A percentile compares a stretch with the other conserved stretches of the same genome.
Evolutionary conservation across 37 sponge, comb jelly and placozoan species (phyloP).

Genomic region (Geodia barretti): DNA sequence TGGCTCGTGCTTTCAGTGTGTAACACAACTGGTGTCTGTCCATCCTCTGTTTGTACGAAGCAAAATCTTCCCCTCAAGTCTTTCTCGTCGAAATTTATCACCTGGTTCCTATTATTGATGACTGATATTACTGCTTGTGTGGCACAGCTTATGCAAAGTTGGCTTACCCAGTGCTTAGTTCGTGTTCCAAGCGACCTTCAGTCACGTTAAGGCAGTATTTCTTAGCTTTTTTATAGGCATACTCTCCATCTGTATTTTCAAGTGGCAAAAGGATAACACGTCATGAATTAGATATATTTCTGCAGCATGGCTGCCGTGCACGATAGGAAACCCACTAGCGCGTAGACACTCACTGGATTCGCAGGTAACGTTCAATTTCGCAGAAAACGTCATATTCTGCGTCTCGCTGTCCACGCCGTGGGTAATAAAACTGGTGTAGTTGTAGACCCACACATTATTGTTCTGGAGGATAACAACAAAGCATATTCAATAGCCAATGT

Average conservation of each 20-base stretch:
- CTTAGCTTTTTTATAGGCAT: not conserved
- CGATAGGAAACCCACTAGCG: not conserved
- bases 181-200: not conserved
- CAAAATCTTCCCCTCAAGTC: not conserved
- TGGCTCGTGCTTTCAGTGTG: not conserved
- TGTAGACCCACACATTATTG: not conserved
- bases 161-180: not conserved
- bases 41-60: not conserved
- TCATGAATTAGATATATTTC: too few species aligned
- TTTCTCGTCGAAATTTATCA: too few species aligned
- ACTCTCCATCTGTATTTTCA: not conserved
- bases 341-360: not conserved
- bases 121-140: too few species aligned
- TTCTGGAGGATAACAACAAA: too few species aligned
- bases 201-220: not conserved
- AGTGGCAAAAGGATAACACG: too few species aligned
- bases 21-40: not conserved
- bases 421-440: not conserved
- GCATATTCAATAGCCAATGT: too few species aligned
- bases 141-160: too few species aligned
- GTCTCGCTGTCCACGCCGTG: not conserved
- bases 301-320: too few species aligned
- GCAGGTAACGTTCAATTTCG: not conserved
- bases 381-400: not conserved
- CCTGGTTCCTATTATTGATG: too few species aligned